Evolutionary conservation across 2,113 vertebrate genomes (phyloP), one percentile per base, ranked within the genome.

Genomic region (Macaca nemestrina): DNA sequence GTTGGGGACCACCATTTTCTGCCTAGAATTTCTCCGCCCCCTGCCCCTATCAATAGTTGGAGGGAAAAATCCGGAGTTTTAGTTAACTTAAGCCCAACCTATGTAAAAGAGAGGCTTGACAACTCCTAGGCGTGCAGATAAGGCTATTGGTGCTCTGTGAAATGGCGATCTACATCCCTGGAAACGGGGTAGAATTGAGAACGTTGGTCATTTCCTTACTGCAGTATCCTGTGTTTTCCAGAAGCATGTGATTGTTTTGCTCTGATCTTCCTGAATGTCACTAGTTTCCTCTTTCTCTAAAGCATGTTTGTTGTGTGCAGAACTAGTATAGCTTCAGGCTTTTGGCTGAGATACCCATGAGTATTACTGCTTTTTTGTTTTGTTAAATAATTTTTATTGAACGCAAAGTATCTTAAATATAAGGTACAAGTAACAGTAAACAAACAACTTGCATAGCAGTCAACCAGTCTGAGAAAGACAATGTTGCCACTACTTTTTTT

Each of bases 311-410:
- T 84, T 32, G 1, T 20, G 32, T 61, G 43, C 1, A 23, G 30
- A 48, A 32, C 13, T 45, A 20, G 18, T 17, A 45, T 61, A 45
- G 35, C 30, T 75, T 93, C 20, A 50, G 80, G 72, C 23, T 57
- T 78, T 85, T 64, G 5, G 23, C 43, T 55, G 12, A 78, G 27
- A 40, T 68, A 52, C 35, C 35, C 17, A 10, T 30, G 18, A 13
- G 3, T 90, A 25, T 92, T 75, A 50, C 23, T 55, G 35, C 22
- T 75, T 84, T 92, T 64, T 92, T 45, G 22, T 73, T 86, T 84
- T 45, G 48, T 64, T 72, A 82, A 79, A 43, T 90, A 50, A 38
- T 85, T 68, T 76, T 86, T 50, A 68, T 38, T 73, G 20, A 78
- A 78, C 12, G 76, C 38, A 40, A 43, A 48, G 52, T 85, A 22